A percentile compares a stretch with the other conserved stretches of the same genome.
These are phyloP conservation scores for Euzetes globulus DNA, from an alignment of 2,888 invertebrate species.

Conservation along the genomic window DNA sequence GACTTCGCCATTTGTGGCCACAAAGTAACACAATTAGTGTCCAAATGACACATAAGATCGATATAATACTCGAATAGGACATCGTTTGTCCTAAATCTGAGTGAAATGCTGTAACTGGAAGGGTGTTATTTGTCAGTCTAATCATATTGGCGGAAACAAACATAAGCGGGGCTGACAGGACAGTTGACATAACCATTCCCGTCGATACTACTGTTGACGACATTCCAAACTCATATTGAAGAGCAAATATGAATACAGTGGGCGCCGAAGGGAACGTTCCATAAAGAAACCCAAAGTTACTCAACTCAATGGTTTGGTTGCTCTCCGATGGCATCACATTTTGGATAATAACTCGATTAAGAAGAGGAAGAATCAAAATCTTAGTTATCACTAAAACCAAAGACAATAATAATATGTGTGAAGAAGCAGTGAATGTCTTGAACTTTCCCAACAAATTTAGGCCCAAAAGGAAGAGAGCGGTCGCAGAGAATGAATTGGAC, in stretches of 20 bases:
- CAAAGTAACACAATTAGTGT: conserved; percentile 37
- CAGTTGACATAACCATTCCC: conserved; percentile 81
- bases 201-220: conserved; percentile 40
- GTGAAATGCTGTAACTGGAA: conserved; percentile 32
- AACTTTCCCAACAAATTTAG: conserved; percentile 68
- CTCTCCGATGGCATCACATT: conserved; percentile 57
- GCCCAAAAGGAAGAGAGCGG: conserved; percentile 81
- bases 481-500: conserved; percentile 70
- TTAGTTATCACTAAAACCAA: conserved; percentile 81
- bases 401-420: conserved; percentile 63
- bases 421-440: conserved; percentile 47
- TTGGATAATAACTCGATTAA: conserved; percentile 76
- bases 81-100: conserved; percentile 38
- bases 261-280: conserved; percentile 94
- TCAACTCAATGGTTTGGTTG: conserved; percentile 69
- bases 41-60: conserved; percentile 37
- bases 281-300: conserved; percentile 88
- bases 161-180: conserved; percentile 88
- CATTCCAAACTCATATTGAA: conserved; percentile 73
- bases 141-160: conserved; percentile 68
- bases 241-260: conserved; percentile 88
- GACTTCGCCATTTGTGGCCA: conserved; percentile 38
- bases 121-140: conserved; percentile 1
- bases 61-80: conserved; percentile 36
- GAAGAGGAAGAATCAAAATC: conserved; percentile 70